A percentile compares a stretch with the other conserved stretches of the same genome.
Evolutionary conservation across 2,888 invertebrate genomes (phyloP).

Genomic region (Callyntrura guangdongensis): DNA sequence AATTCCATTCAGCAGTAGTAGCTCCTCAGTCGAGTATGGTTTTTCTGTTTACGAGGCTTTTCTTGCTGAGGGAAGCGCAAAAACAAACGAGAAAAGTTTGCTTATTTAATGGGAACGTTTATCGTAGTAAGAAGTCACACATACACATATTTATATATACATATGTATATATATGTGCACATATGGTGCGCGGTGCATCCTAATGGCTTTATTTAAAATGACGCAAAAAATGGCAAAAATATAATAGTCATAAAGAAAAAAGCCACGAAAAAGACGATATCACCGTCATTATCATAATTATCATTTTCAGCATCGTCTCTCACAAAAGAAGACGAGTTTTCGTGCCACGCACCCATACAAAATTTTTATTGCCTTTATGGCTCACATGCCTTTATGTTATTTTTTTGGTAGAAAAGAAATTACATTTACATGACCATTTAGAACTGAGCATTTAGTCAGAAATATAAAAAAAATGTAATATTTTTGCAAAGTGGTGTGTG

Average conservation of each 20-base stretch:
- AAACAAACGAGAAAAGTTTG: too few species aligned
- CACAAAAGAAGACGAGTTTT: background rate
- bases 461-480: too few species aligned
- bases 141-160: too few species aligned
- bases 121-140: background rate
- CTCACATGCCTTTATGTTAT: background rate
- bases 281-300: background rate
- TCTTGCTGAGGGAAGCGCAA: too few species aligned
- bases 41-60: too few species aligned
- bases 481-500: background rate
- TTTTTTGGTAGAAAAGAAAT: background rate
- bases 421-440: background rate
- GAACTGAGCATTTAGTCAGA: too few species aligned
- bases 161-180: too few species aligned
- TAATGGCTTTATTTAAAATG: background rate
- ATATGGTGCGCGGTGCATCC: background rate
- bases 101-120: background rate
- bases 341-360: conserved; percentile 4
- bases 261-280: background rate
- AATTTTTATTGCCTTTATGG: background rate
- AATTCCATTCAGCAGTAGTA: too few species aligned
- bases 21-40: too few species aligned
- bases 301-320: background rate
- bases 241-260: too few species aligned
- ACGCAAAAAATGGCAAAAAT: background rate